Evolutionary conservation across 2,113 vertebrate genomes (phyloP).

Genomic region (Apus apus): DNA sequence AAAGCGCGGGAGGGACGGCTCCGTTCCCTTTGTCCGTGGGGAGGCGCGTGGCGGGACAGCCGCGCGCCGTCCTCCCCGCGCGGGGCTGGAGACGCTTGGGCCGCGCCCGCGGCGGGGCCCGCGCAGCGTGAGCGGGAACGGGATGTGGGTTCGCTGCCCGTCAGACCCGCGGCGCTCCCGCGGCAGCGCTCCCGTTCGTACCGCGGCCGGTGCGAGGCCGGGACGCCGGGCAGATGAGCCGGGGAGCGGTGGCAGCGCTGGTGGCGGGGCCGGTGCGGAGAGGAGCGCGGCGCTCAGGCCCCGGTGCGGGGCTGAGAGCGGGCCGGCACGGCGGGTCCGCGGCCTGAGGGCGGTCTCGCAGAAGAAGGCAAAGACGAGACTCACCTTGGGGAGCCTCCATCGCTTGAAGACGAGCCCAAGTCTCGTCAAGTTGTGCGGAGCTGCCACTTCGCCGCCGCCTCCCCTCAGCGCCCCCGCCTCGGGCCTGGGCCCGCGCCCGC

Average conservation of each 20-base stretch:
- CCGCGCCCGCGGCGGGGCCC: background rate
- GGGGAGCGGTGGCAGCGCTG: background rate
- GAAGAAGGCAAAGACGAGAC: background rate
- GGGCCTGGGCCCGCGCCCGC: background rate
- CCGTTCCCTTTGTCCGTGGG: accelerated
- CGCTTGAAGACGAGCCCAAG: background rate
- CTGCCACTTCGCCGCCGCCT: accelerated
- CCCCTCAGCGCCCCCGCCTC: too few species aligned
- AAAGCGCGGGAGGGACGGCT: accelerated
- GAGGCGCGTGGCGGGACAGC: accelerated
- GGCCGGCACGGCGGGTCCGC: background rate
- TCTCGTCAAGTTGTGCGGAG: accelerated
- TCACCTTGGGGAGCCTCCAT: background rate
- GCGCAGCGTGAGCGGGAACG: background rate
- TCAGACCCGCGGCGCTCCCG: background rate
- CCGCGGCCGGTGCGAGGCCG: background rate
- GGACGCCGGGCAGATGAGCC: background rate
- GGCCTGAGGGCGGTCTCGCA: background rate
- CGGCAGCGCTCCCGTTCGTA: too few species aligned
- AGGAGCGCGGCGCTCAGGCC: too few species aligned
- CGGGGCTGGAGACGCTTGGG: background rate
- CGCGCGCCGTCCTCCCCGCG: background rate
- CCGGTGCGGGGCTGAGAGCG: too few species aligned
- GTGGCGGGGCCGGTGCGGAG: too few species aligned
- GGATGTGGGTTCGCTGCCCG: accelerated